A percentile compares a stretch with the other conserved stretches of the same genome.
Conservation (phyloP, 2,888 invertebrate genomes). For the Cyclophora punctaria region DNA sequence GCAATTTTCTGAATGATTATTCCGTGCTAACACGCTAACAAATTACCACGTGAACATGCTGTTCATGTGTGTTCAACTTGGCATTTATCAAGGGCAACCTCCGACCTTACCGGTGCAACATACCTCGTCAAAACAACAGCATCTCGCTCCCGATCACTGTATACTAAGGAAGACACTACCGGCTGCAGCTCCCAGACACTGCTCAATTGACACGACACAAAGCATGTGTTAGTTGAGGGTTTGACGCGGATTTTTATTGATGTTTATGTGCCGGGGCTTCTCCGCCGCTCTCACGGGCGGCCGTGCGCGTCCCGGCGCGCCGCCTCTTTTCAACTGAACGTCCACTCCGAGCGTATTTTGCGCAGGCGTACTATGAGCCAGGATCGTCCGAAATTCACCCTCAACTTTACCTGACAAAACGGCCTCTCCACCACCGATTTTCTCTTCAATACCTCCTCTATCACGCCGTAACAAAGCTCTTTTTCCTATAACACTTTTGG, state of each 20-base stretch:
- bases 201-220: conserved; percentile 54
- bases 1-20: conserved; percentile 47
- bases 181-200: conserved; percentile 30
- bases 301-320: conserved; percentile 75
- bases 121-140: conserved; percentile 64
- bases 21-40: conserved; percentile 44
- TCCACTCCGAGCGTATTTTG: conserved; percentile 38
- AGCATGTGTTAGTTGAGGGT: conserved; percentile 35
- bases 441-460: conserved; percentile 21
- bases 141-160: conserved; percentile 32
- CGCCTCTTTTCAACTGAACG: conserved; percentile 65
- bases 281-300: conserved; percentile 63
- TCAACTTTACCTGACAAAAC: conserved; percentile 21
- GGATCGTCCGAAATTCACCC: conserved; percentile 68
- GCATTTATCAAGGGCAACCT: conserved; percentile 51
- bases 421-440: conserved; percentile 21
- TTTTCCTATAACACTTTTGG: neutral
- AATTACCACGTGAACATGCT: conserved; percentile 34
- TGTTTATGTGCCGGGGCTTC: conserved; percentile 42
- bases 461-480: neutral
- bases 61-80: conserved; percentile 29
- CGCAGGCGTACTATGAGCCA: conserved; percentile 60
- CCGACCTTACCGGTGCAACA: conserved; percentile 53
- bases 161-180: conserved; percentile 61
- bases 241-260: conserved; percentile 56